phyloP scores from a whole-genome alignment of 2,797 vertebrate species.

The Oreortyx pictus region DNA sequence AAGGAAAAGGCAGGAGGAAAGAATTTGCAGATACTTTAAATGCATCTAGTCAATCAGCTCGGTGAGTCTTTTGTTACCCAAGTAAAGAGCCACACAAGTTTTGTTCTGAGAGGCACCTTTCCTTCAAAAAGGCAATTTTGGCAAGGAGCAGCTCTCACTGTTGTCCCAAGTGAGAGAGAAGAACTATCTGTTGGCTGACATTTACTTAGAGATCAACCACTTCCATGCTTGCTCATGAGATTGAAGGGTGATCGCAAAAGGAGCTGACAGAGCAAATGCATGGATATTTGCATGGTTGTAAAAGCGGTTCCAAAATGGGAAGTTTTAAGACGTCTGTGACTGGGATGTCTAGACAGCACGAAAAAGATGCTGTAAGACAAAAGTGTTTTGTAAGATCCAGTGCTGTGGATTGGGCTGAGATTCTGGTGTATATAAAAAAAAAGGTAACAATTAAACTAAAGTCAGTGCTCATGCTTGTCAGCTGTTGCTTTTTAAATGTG shows the following conservation, averaged over 20 bases:
- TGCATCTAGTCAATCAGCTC: background rate
- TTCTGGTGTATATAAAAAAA: background rate
- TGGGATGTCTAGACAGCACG: background rate
- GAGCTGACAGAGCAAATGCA: background rate
- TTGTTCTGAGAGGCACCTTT: background rate
- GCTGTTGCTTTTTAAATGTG: background rate
- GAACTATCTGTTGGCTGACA: background rate
- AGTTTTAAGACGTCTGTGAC: background rate
- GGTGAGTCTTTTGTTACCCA: background rate
- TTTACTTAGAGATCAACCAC: background rate
- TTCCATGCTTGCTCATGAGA: background rate
- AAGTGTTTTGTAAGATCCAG: background rate
- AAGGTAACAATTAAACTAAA: background rate
- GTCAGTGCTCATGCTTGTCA: background rate
- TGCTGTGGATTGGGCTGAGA: background rate
- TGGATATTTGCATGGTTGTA: background rate
- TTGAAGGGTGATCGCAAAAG: background rate
- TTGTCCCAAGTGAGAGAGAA: background rate
- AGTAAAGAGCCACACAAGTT: background rate
- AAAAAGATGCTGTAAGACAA: background rate
- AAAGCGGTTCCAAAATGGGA: background rate
- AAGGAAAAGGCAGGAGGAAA: background rate
- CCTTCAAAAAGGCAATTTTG: background rate
- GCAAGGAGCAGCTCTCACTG: background rate
- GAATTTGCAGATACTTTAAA: background rate